A percentile compares a stretch with the other conserved stretches of the same genome.
Evolutionary conservation across 2,797 vertebrate genomes (phyloP).

Genomic region (Smutsia temminckii): DNA sequence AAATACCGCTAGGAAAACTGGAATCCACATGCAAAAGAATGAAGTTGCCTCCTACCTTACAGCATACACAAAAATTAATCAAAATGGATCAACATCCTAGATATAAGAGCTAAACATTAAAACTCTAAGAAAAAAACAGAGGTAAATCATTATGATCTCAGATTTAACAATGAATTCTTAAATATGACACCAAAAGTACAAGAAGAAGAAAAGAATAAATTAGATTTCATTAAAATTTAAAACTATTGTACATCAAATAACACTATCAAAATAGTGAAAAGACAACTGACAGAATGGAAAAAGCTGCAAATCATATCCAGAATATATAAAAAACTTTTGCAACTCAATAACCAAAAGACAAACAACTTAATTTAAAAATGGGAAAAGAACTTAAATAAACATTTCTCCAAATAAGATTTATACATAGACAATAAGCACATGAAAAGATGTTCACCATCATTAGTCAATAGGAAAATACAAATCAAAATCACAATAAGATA

Average conservation of each 20-base stretch:
- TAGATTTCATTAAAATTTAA: not conserved
- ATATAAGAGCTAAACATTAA: not conserved
- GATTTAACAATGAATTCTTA: not conserved
- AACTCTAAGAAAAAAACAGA: not conserved
- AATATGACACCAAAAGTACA: not conserved
- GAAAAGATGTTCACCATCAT: not conserved
- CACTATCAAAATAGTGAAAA: not conserved
- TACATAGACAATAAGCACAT: not conserved
- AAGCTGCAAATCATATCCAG: not conserved
- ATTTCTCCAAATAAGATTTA: not conserved
- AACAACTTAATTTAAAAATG: not conserved
- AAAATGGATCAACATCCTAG: not conserved
- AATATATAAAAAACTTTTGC: not conserved
- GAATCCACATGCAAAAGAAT: not conserved
- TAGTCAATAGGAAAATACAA: not conserved
- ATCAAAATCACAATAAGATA: not conserved
- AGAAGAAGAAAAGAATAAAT: not conserved
- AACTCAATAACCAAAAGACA: not conserved
- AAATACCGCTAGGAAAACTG: not conserved
- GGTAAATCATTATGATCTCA: not conserved
- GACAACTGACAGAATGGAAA: not conserved
- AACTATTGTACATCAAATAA: not conserved
- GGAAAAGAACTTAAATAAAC: not conserved
- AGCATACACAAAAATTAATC: not conserved
- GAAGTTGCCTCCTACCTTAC: not conserved